Evolutionary conservation across 2,113 vertebrate species (phyloP).

Genomic region (Centrocercus urophasianus): DNA sequence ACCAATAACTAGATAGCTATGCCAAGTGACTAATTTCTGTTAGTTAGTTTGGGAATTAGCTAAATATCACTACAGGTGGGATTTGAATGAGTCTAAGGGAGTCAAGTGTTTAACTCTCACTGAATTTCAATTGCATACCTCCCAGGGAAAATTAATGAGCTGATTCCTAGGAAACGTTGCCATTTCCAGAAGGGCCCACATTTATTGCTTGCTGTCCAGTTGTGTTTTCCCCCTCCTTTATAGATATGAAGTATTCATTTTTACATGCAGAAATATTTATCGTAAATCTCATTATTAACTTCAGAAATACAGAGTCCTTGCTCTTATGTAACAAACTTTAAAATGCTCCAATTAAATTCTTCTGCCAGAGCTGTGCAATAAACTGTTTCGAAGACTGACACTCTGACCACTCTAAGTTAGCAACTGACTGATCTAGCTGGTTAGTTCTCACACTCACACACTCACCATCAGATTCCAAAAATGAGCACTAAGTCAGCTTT

Average conservation of each 20-base stretch:
- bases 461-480: slow-evolving; percentile 26
- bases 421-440: neutral
- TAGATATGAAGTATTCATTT: neutral
- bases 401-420: neutral
- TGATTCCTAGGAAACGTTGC: slow-evolving; percentile 27
- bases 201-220: slow-evolving; percentile 38
- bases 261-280: neutral
- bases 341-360: neutral
- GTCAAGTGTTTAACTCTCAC: slow-evolving; percentile 47
- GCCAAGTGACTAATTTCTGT: slow-evolving; percentile 18
- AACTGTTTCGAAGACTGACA: neutral
- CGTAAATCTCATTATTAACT: neutral
- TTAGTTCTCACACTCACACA: slow-evolving; percentile 25
- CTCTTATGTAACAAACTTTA: neutral
- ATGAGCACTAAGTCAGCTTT: neutral
- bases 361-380: neutral
- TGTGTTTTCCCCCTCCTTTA: neutral
- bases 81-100: slow-evolving; percentile 31
- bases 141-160: slow-evolving; percentile 62
- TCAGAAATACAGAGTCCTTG: neutral
- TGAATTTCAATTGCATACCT: slow-evolving; percentile 59
- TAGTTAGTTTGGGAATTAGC: slow-evolving; percentile 57
- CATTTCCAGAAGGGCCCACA: slow-evolving; percentile 24
- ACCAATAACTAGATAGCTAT: slow-evolving; percentile 6
- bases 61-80: slow-evolving; percentile 58